Conservation (phyloP, 2,888 invertebrate genomes). For the Keiferia lycopersicella region DNA sequence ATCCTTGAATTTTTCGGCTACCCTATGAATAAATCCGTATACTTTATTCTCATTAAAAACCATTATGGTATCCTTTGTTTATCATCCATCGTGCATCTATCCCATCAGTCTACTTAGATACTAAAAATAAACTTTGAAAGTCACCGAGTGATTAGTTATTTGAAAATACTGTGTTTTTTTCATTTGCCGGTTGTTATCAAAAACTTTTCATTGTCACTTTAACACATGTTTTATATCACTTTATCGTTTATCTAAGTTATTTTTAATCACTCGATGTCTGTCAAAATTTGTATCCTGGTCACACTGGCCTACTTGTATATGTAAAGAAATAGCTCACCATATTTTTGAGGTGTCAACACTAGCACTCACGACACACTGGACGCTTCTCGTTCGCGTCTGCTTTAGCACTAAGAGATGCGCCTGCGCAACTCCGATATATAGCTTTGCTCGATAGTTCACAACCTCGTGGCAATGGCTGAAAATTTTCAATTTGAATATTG, state of each 20-base stretch:
- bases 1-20: neutral
- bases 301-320: neutral
- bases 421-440: slow-evolving; percentile 31
- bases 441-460: slow-evolving; percentile 29
- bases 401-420: slow-evolving; percentile 28
- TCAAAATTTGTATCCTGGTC: neutral
- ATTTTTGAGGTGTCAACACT: slow-evolving; percentile 49
- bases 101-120: neutral
- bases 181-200: neutral
- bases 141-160: neutral
- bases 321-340: slow-evolving; percentile 49
- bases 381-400: slow-evolving; percentile 26
- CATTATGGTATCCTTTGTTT: neutral
- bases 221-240: too few species aligned
- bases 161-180: neutral
- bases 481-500: slow-evolving; percentile 1
- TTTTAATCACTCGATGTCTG: slow-evolving; percentile 5
- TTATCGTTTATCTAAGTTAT: neutral
- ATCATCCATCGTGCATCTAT: neutral
- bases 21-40: neutral
- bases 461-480: slow-evolving; percentile 29
- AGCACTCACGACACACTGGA: slow-evolving; percentile 36
- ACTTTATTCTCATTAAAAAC: neutral
- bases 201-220: neutral
- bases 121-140: neutral